Evolutionary conservation across 2,888 invertebrate genomes (phyloP), one percentile per base, ranked within the genome.

Genomic region (Perizoma flavofasciatum): DNA sequence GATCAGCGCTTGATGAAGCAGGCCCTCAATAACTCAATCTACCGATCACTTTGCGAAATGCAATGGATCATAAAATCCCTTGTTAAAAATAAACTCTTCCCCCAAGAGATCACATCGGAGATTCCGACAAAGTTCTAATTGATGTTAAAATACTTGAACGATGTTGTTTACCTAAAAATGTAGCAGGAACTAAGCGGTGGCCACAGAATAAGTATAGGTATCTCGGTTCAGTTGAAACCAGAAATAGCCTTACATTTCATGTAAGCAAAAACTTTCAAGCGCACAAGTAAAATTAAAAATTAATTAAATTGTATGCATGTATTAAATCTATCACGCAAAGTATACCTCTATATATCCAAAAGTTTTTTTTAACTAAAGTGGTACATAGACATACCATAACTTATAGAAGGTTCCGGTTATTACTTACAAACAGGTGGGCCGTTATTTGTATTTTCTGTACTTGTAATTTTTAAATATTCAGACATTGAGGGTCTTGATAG

Each of bases 81-180:
- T 48, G 56, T 63, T 63, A 66, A 58, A 56, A 58, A 58, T 65
- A 61, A 41, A 44, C 59, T 61, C 54, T 57, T 64, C 53, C 65
- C 50, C 43, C 48, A 57, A 43, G 50, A 59, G 62, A 66, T 65
- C 60, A 63, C 57, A 22, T 55, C 61, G 52, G 57, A 64, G 65
- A 64, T 61, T 62, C 59, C 57, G 37, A 43, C 60, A 59, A 69
- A 67, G 50, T 69, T 69, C 54, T 65, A 69, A 69, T 69, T 69
- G 67, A 67, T 64, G 69, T 67, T 68, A 51, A 67, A 69, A 65
- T 67, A 65, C 69, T 69, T 64, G 55, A 54, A 55, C 60, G 66
- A 62, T 63, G 63, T 58, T 67, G 65, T 69, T 69, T 69, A 69
- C 69, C 62, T 64, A 65, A 68, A 69, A 69, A 64, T 65, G 60